These are phyloP conservation scores for Coilia nasus DNA, from an alignment of 2,797 vertebrate genomes.

Conservation along the genomic window DNA sequence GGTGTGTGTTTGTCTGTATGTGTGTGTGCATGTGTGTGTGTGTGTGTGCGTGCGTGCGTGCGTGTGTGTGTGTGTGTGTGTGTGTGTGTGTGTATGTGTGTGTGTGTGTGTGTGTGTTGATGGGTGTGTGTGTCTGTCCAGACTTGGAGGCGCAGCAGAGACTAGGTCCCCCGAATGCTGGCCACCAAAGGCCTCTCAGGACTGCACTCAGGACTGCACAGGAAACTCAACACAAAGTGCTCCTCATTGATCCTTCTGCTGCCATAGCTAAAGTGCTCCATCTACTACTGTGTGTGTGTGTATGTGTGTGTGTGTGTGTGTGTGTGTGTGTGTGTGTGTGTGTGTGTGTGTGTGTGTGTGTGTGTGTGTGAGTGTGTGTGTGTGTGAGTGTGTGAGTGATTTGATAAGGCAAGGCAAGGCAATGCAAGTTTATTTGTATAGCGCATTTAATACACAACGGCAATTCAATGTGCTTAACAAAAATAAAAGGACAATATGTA, in stretches of 20 bases:
- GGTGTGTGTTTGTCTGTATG: too few species aligned
- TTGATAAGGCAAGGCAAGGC: too few species aligned
- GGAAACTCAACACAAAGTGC: conserved; percentile 54
- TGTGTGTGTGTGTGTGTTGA: neutral
- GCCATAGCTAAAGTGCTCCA: conserved; percentile 49
- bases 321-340: conserved; percentile 30
- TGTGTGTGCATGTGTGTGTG: too few species aligned
- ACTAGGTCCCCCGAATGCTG: conserved; percentile 42
- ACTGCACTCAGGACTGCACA: conserved; percentile 51
- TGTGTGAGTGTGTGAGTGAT: neutral
- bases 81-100: conserved; percentile 7
- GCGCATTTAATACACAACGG: too few species aligned
- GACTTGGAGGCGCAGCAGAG: conserved; percentile 2
- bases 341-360: neutral
- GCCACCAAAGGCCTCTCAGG: too few species aligned
- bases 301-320: conserved; percentile 39
- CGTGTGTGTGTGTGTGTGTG: neutral
- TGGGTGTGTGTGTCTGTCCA: neutral
- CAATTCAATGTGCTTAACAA: too few species aligned
- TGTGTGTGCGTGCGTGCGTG: neutral
- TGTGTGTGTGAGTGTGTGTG: neutral
- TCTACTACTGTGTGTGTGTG: conserved; percentile 4
- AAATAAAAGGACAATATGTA: too few species aligned
- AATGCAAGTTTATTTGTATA: too few species aligned
- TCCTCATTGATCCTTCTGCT: conserved; percentile 50